phyloP scores from a whole-genome alignment of 2,797 vertebrate genomes.

The Schizopygopsis pylzovi region DNA sequence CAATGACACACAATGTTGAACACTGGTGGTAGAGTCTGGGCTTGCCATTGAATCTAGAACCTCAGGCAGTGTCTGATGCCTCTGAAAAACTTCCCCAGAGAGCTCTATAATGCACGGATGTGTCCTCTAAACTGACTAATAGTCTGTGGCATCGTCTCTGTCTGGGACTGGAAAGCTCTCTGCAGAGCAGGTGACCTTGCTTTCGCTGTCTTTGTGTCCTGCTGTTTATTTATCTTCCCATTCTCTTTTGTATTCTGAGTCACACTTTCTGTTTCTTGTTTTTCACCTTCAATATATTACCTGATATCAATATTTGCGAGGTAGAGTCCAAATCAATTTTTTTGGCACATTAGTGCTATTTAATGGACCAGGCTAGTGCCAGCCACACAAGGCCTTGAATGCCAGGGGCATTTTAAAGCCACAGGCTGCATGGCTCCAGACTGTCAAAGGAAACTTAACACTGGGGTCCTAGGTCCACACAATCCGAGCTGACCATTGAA shows the following conservation, averaged over 20 bases:
- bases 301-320: neutral
- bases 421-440: neutral
- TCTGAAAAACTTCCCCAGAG: conserved; percentile 3
- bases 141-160: conserved; percentile 4
- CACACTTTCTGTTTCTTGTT: neutral
- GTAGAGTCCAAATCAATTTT: neutral
- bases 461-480: neutral
- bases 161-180: conserved; percentile 7
- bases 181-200: conserved; percentile 39
- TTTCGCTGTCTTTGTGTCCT: neutral
- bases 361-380: neutral
- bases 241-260: neutral
- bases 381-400: neutral
- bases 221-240: conserved; percentile 7
- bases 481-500: neutral
- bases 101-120: neutral
- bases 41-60: conserved; percentile 37
- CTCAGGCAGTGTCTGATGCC: conserved; percentile 11
- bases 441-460: neutral
- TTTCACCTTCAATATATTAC: neutral
- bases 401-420: neutral
- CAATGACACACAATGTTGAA: neutral
- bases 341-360: neutral
- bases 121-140: conserved; percentile 38
- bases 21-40: neutral